A percentile compares a stretch with the other conserved stretches of the same genome.
Evolutionary conservation across 2,797 vertebrate species (phyloP).

Genomic region (Aythya fuligula): DNA sequence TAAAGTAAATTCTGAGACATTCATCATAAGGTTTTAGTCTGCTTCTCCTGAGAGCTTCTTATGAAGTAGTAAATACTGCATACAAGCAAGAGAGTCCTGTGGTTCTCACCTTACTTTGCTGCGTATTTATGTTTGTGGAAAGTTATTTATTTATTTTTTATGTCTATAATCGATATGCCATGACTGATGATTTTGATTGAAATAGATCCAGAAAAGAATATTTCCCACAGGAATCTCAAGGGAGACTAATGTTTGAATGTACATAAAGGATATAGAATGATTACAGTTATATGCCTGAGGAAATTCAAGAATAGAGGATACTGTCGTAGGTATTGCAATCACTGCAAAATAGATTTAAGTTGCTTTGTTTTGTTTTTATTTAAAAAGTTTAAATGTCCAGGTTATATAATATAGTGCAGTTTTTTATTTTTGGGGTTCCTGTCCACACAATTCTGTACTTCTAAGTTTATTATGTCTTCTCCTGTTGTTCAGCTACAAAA

Average conservation of each 20-base stretch:
- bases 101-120: constrained; percentile 27
- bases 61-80: constrained; percentile 44
- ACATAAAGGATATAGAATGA: constrained; percentile 44
- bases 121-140: constrained; percentile 2
- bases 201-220: constrained; percentile 64
- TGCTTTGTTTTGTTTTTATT: too few relatives aligned
- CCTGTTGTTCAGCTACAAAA: not conserved
- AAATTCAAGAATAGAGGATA: constrained; percentile 40
- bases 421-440: not conserved
- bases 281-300: constrained; percentile 57
- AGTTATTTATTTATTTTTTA: constrained; percentile 18
- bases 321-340: constrained; percentile 34
- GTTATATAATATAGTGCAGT: not conserved
- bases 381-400: not conserved
- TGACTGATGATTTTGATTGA: constrained; percentile 63
- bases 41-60: constrained; percentile 22
- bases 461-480: not conserved
- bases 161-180: constrained; percentile 58
- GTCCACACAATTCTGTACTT: not conserved
- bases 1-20: not conserved
- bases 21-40: not conserved
- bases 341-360: not conserved
- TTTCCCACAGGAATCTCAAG: constrained; percentile 58
- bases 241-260: constrained; percentile 46
- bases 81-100: constrained; percentile 17